Percentiles rank a stretch among this genome's conserved stretches.
Evolutionary conservation across 2,113 vertebrate species (phyloP).

Genomic region (Thamnaconus septentrionalis): DNA sequence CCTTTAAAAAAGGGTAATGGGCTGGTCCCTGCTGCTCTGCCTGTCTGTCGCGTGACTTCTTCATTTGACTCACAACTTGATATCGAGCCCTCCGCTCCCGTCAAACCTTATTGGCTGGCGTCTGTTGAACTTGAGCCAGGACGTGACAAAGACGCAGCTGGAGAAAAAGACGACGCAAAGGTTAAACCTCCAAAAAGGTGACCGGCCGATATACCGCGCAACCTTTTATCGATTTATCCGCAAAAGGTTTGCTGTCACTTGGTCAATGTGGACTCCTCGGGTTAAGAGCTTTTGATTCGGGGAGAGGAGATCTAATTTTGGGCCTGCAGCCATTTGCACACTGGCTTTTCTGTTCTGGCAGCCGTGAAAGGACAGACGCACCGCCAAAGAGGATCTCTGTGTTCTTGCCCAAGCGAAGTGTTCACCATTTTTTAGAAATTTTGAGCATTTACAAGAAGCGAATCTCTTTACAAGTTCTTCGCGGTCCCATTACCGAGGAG

Average conservation of each 20-base stretch:
- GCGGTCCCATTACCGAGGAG: too few species aligned
- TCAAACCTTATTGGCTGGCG: too few species aligned
- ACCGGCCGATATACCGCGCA: not conserved
- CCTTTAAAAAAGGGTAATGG: not conserved
- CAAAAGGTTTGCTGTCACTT: conserved; percentile 39
- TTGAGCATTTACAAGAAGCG: conserved; percentile 2
- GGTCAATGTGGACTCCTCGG: conserved; percentile 21
- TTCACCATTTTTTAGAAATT: conserved; percentile 15
- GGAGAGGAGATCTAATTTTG: conserved; percentile 2
- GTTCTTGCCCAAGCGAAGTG: conserved; percentile 21
- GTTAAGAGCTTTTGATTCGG: conserved; percentile 15
- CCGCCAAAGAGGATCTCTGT: not conserved
- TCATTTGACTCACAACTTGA: not conserved
- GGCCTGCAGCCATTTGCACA: not conserved
- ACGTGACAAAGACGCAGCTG: conserved; percentile 3
- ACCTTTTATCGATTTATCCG: conserved; percentile 43
- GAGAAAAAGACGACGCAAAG: conserved; percentile 11
- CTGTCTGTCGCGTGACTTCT: not conserved
- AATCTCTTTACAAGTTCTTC: conserved; percentile 6
- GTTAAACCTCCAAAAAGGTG: conserved; percentile 9
- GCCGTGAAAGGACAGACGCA: not conserved
- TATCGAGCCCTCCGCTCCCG: too few species aligned
- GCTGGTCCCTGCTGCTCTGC: not conserved
- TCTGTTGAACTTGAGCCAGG: too few species aligned
- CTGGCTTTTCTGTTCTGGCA: not conserved